Conservation (phyloP, 1,140 invertebrate genomes). For the Artemia franciscana region DNA sequence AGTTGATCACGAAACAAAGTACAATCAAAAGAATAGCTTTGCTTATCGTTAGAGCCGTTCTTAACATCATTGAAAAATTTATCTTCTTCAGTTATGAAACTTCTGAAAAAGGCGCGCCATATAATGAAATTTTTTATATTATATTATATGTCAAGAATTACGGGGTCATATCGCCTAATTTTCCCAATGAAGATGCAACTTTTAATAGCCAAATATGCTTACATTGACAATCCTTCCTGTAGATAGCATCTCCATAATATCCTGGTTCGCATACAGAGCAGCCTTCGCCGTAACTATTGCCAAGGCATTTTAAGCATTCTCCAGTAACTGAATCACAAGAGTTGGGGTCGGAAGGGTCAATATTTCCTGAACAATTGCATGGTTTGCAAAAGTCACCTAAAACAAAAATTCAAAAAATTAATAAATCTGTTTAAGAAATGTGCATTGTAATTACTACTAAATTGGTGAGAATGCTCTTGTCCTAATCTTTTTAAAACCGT, state of each 20-base stretch:
- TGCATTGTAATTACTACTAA: not conserved
- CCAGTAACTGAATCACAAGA: slow-evolving; percentile 75
- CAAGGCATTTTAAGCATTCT: slow-evolving; percentile 61
- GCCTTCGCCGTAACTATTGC: slow-evolving; percentile 62
- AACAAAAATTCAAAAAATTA: slow-evolving; percentile 6
- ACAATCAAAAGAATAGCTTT: no score
- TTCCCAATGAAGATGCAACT: no score
- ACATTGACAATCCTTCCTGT: slow-evolving; percentile 68
- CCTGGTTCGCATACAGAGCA: slow-evolving; percentile 74
- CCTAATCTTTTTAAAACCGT: no score
- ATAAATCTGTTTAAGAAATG: not conserved
- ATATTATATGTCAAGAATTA: no score
- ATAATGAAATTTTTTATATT: no score
- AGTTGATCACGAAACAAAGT: no score
- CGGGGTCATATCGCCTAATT: no score
- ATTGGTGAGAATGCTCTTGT: not conserved
- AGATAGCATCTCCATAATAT: slow-evolving; percentile 73
- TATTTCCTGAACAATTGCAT: slow-evolving; percentile 80
- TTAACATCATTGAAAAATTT: no score
- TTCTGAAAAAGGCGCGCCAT: no score
- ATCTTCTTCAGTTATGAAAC: no score
- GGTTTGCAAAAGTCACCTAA: slow-evolving; percentile 53
- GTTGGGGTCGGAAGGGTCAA: slow-evolving; percentile 46
- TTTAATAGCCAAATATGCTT: no score
- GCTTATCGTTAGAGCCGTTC: no score